A percentile compares a stretch with the other conserved stretches of the same genome.
These are phyloP conservation scores for Riptortus pedestris DNA, from an alignment of 1,140 invertebrate genomes.

Conservation along the genomic window DNA sequence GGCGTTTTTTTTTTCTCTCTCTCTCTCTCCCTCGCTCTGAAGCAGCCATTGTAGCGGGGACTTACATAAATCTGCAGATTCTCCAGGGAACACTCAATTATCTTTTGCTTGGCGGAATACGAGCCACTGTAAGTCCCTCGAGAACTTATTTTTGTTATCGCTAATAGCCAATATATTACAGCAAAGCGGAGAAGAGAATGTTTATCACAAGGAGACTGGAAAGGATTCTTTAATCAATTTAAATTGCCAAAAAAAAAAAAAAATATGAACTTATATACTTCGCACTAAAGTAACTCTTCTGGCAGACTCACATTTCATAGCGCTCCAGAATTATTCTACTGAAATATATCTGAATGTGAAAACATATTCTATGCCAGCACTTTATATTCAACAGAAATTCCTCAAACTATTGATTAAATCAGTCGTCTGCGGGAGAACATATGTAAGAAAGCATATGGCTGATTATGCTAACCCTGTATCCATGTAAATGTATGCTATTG, in stretches of 20 bases:
- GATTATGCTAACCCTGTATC: too few species aligned
- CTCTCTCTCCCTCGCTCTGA: neutral
- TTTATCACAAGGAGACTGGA: neutral
- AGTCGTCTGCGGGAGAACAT: too few species aligned
- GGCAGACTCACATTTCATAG: too few species aligned
- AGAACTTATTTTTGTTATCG: constrained; percentile 14
- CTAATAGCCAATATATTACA: constrained; percentile 10
- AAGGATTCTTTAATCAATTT: constrained; percentile 1
- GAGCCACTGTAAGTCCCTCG: neutral
- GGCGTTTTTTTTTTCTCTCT: neutral
- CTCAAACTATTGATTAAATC: too few species aligned
- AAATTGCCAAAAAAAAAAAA: neutral
- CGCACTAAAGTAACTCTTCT: too few species aligned
- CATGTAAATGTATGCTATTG: too few species aligned
- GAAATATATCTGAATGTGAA: too few species aligned
- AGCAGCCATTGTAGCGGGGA: neutral
- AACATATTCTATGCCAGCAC: too few species aligned
- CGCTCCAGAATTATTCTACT: too few species aligned
- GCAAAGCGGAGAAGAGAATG: neutral
- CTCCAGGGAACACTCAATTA: neutral
- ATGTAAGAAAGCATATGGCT: too few species aligned
- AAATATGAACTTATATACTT: too few species aligned
- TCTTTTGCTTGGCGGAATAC: neutral
- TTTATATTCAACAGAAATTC: too few species aligned
- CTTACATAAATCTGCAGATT: constrained; percentile 10